Evolutionary conservation across 2,113 vertebrate species (phyloP), one percentile per base, ranked within the genome.

Genomic region (Jaculus jaculus): DNA sequence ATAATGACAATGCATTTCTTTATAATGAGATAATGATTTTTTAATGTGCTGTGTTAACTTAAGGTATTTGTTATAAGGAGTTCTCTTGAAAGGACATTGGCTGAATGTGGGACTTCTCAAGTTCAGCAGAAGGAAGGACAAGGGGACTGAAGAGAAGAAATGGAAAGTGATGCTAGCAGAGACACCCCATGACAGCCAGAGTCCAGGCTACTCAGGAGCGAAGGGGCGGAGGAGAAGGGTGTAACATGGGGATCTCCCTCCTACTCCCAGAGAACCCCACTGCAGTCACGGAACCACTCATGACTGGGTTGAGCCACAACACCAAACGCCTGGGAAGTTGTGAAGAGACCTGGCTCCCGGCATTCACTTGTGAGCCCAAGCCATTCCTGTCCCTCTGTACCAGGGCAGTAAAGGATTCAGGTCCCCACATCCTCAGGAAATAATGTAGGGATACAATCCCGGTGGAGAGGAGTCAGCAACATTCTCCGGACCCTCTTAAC

Each of bases 1-100:
- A 32, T 89, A 90, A 91, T 75, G 39, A 93, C 23, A 81, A 61
- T 89, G 32, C 39, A 77, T 95, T 95, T 21, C 65, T 91, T 81
- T 65, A 9, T 91, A 92, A 84, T 85, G 34, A 91, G 72, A 72
- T n/a, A n/a, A n/a, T n/a, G 86, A 13, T 60, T 73, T 71, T 81
- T 65, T 66, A 71, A 81, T 72, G 32, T 84, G 34, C 34, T 78
- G 8, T 68, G 18, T 79, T 89, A 89, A 91, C 51, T 32, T n/a
- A 77, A 34, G 17, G 23, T 18, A 78, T 81, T 94, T 96, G 66
- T 94, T 87, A 89, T 34, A 37, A 34, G 71, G 86, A n/a, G 23
- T 81, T 74, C 75, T 92, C 21, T 75, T 65, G 78, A 88, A 95
- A 95, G 79, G 7, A 18, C 15, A 87, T 95, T 81, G 92, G 39